Conservation (phyloP, 2,113 vertebrate species). For the Pachyramphus minor region DNA sequence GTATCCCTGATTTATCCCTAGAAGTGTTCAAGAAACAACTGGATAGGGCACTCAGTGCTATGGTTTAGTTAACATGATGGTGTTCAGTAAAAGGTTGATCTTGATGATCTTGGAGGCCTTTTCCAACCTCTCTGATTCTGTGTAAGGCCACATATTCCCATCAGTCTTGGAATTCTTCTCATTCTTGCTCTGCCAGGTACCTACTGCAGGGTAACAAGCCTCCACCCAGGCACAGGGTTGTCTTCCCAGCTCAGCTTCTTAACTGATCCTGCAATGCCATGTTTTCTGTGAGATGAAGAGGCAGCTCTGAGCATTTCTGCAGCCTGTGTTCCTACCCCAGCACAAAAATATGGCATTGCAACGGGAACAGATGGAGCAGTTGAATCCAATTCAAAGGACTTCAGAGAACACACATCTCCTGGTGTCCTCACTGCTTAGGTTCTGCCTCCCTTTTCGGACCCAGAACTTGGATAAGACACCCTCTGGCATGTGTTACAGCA, state of each 20-base stretch:
- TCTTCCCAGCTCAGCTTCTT: background rate
- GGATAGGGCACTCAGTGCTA: background rate
- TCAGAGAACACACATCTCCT: background rate
- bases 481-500: background rate
- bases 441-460: background rate
- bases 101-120: background rate
- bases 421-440: background rate
- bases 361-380: background rate
- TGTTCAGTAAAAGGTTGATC: background rate
- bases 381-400: background rate
- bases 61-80: background rate
- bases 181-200: background rate
- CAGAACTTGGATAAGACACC: background rate
- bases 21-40: background rate
- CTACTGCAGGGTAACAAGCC: background rate
- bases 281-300: background rate
- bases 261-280: background rate
- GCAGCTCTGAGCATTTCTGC: background rate
- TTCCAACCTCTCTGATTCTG: background rate
- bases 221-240: background rate
- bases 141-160: background rate
- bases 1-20: background rate
- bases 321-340: background rate
- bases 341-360: background rate
- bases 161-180: background rate